Evolutionary conservation across 2,888 invertebrate genomes (phyloP).

Genomic region (Agrochola macilenta): DNA sequence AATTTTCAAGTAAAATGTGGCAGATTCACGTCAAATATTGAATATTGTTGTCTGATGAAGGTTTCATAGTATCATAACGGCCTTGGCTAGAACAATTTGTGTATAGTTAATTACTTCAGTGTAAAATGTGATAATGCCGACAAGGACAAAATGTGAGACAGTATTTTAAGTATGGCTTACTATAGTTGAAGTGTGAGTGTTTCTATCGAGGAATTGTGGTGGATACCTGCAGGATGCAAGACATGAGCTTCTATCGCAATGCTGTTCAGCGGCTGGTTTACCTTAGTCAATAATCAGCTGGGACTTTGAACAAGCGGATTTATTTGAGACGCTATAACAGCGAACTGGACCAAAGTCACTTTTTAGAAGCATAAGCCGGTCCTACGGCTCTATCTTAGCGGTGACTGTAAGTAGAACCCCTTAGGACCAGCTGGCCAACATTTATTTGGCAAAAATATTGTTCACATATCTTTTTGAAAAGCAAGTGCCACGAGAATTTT

Average conservation of each 20-base stretch:
- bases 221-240: constrained; percentile 25
- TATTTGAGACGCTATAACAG: constrained; percentile 44
- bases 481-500: background rate
- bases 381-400: background rate
- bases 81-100: constrained; percentile 20
- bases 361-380: background rate
- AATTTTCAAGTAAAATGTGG: background rate
- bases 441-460: background rate
- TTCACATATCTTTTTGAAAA: background rate
- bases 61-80: constrained; percentile 29
- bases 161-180: constrained; percentile 56
- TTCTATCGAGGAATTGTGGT: constrained; percentile 24
- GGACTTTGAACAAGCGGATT: constrained; percentile 39
- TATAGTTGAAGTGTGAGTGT: constrained; percentile 37
- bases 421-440: background rate
- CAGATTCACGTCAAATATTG: constrained; percentile 9
- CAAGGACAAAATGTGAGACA: constrained; percentile 62
- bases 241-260: constrained; percentile 38
- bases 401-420: too few species aligned
- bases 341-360: constrained; percentile 2
- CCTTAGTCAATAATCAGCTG: constrained; percentile 68
- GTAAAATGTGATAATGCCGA: constrained; percentile 58
- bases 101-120: constrained; percentile 57
- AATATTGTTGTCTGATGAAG: background rate
- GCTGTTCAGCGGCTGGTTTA: constrained; percentile 62